Base-by-base conservation (phyloP, 2,888 invertebrate species). In the Alloscopus bannaensis region DNA sequence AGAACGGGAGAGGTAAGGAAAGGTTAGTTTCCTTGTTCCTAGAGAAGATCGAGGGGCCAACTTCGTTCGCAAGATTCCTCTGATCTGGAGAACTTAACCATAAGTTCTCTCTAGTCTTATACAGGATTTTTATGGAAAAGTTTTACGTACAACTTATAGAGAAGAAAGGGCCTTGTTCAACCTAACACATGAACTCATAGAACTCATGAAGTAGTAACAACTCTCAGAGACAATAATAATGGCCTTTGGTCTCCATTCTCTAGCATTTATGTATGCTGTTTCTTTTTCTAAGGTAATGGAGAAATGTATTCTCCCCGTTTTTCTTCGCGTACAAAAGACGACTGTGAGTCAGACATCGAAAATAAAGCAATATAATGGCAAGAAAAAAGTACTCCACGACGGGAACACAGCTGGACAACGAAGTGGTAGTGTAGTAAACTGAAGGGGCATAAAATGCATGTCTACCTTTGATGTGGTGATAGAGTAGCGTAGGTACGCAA, bases 171-270 rank as follows among this genome's bases (percentile, higher is more conserved):
- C 18, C 22, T 59, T 60, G 45, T 47, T 45, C 45, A 70, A 18
- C 36, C n/a, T 52, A 24, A 69, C 45, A 69, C 26, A 42, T 45
- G 52, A 24, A 69, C 45, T 57, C 26, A 42, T 45, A 6, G 18
- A 18, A 4, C 31, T 55, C 42, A 64, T 52, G 45, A 57, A 73
- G 60, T 29, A 65, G 65, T 62, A 65, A 57, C 57, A 65, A 36
- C 55, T 64, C 72, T 52, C 18, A 28, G 65, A 65, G 73, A 73
- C 73, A 73, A 65, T 65, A 65, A 65, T 65, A 73, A 65, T 65
- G 45, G 57, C 55, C 55, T 22, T 45, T 57, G 2, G 6, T 6
- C 36, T 47, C n/a, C 22, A 20, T 16, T 60, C 60, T 60, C 36
- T 22, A 72, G 50, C 64, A 72, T 64, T 72, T 40, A 64, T 72